These are phyloP conservation scores for Azemiops feae DNA, from an alignment of 2,113 vertebrate species.

Conservation along the genomic window DNA sequence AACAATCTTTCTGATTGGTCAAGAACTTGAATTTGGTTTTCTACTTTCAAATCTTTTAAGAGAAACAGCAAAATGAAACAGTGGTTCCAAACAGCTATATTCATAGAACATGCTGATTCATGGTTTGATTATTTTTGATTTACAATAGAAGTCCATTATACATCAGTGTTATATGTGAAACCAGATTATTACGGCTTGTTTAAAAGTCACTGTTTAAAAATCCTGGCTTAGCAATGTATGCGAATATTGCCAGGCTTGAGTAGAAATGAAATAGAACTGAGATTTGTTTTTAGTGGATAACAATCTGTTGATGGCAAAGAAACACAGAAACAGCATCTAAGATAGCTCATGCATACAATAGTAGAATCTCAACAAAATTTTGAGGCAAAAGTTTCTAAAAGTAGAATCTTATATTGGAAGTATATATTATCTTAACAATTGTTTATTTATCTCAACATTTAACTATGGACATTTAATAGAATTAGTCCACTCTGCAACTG, in stretches of 20 bases:
- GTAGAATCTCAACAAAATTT: background rate
- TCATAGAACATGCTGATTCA: background rate
- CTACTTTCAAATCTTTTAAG: slow-evolving; percentile 28
- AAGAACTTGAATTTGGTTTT: background rate
- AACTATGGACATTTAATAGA: background rate
- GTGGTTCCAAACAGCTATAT: background rate
- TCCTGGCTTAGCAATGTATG: background rate
- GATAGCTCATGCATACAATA: background rate
- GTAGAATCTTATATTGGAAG: background rate
- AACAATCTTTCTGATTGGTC: background rate
- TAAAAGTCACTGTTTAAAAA: background rate
- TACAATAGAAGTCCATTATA: background rate
- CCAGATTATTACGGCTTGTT: background rate
- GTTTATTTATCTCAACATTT: background rate
- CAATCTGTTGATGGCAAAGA: background rate
- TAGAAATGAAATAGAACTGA: background rate
- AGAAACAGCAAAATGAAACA: slow-evolving; percentile 4
- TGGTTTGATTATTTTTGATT: background rate
- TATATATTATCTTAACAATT: background rate
- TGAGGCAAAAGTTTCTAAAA: background rate
- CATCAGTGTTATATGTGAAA: background rate
- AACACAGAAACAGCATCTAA: background rate
- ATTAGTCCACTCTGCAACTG: background rate
- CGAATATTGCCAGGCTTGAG: background rate
- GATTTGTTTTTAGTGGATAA: background rate